Evolutionary conservation across 2,113 vertebrate genomes (phyloP).

Genomic region (Syrmaticus mikado): DNA sequence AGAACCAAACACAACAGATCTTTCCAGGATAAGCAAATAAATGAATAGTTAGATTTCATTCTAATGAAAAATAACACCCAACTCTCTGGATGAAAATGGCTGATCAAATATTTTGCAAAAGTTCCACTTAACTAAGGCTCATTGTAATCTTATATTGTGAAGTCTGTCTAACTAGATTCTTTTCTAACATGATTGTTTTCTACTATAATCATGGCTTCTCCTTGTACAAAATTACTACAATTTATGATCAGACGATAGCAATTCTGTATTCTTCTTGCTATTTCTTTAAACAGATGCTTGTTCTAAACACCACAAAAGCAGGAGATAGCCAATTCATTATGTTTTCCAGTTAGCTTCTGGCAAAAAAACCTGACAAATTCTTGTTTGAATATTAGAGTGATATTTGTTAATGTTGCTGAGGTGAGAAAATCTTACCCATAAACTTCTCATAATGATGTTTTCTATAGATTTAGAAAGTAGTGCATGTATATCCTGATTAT

Average conservation of each 20-base stretch:
- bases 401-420: slow-evolving; percentile 25
- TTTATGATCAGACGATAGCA: background rate
- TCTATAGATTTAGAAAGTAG: background rate
- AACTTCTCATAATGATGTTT: slow-evolving; percentile 19
- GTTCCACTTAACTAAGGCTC: background rate
- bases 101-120: background rate
- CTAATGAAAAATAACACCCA: background rate
- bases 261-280: background rate
- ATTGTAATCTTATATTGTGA: background rate
- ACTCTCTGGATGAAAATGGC: background rate
- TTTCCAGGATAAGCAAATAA: slow-evolving; percentile 6
- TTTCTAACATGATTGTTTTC: background rate
- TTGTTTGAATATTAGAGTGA: slow-evolving; percentile 1
- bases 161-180: background rate
- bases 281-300: background rate
- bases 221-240: background rate
- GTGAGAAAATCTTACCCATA: slow-evolving; percentile 39
- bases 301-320: background rate
- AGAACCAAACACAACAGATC: background rate
- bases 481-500: background rate
- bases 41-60: background rate
- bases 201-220: background rate
- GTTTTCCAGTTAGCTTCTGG: slow-evolving; percentile 11
- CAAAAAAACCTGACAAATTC: slow-evolving; percentile 34
- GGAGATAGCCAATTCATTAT: background rate